Conservation (phyloP, 35 echinoderm and acorn worm genomes). For the Heliocidaris tuberculata region DNA sequence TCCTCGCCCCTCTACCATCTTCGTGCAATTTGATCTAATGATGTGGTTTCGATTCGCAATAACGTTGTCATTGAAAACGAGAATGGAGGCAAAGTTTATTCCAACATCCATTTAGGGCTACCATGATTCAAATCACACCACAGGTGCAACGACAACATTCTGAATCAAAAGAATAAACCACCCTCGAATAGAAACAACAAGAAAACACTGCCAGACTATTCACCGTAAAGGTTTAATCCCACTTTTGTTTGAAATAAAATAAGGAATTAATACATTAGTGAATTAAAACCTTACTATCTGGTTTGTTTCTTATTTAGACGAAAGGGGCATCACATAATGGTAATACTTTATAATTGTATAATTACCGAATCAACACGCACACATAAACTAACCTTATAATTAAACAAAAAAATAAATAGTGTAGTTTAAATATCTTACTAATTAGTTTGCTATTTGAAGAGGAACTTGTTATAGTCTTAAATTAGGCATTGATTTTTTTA, state of each 20-base stretch:
- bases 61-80: background rate
- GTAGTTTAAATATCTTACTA: too few relatives aligned
- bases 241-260: background rate
- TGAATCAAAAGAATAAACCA: background rate
- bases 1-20: background rate
- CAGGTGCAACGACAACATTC: slow-evolving; percentile 2
- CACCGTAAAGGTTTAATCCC: background rate
- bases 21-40: background rate
- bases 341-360: too few relatives aligned
- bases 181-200: background rate
- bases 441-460: too few relatives aligned
- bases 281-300: background rate
- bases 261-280: background rate
- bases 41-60: slow-evolving; percentile 11
- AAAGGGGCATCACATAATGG: too few relatives aligned
- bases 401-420: too few relatives aligned
- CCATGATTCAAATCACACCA: background rate
- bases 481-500: too few relatives aligned
- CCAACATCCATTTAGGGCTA: background rate
- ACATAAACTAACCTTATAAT: too few relatives aligned
- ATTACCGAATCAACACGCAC: too few relatives aligned
- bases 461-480: too few relatives aligned
- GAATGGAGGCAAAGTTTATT: slow-evolving; percentile 3
- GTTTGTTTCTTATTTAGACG: background rate
- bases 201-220: background rate